Base-by-base conservation (phyloP, 2,888 invertebrate genomes). In the Mycalesis mineus region DNA sequence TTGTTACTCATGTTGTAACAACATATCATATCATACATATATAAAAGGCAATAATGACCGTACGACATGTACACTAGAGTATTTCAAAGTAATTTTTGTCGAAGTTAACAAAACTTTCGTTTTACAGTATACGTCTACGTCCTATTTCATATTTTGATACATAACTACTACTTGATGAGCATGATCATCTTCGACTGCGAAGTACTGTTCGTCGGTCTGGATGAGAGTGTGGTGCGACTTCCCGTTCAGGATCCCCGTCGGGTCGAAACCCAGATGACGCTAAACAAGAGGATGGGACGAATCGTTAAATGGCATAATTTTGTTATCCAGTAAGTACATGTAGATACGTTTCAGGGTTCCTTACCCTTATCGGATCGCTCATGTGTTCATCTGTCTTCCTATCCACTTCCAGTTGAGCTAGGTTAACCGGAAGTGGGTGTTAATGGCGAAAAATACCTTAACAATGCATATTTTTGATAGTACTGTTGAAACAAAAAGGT, bases 121-220 rank as follows among this genome's bases (percentile, higher is more conserved):
- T 28, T 78, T 75, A 29, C 74, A 86, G 85, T 73, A 0, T 84
- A 80, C 59, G 63, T 84, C 7, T 84, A 82, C 66, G 65, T 75
- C 0, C 51, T 80, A 11, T 81, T 84, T 51, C 86, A 87, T 61
- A 68, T 79, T 28, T 55, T 85, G 28, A 58, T 84, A 7, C 84
- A 85, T 63, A 74, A 75, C 58, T 75, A 75, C 59, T 69, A 62
- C 13, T 56, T 82, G 57, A 72, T 87, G 75, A 71, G 77, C 9
- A 68, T 84, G 71, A 78, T 83, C 1, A 73, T 77, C 36, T 58
- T 81, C 29, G 78, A 81, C 39, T 71, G 83, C 15, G 70, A 74
- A 31, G 68, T 68, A 6, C 65, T 87, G 56, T 86, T 85, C 59
- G 72, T 78, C 0, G 83, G 74, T 1, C 40, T 84, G 15, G 83